Evolutionary conservation across 1,140 invertebrate species (phyloP).

Genomic region (Ephestia elutella): DNA sequence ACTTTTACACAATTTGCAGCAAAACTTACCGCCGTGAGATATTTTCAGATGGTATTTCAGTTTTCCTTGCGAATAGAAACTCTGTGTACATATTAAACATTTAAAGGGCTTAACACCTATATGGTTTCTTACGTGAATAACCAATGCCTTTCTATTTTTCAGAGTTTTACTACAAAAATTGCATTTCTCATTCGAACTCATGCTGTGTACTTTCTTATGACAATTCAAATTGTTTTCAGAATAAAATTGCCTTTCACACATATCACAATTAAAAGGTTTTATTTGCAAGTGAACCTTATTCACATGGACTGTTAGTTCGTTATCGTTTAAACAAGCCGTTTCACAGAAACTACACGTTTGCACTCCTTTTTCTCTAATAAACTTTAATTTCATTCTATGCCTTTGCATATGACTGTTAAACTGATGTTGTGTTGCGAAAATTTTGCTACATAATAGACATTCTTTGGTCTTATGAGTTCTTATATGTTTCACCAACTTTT

Average conservation of each 20-base stretch:
- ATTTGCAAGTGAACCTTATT: conserved; percentile 65
- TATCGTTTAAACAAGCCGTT: conserved; percentile 49
- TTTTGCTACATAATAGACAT: conserved; percentile 51
- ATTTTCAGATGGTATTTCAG: conserved; percentile 51
- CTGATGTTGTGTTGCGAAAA: conserved; percentile 34
- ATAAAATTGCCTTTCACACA: conserved; percentile 59
- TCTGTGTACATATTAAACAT: conserved; percentile 46
- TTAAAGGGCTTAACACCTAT: conserved; percentile 47
- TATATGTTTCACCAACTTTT: conserved; percentile 37
- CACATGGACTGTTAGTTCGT: conserved; percentile 53
- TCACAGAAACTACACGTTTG: conserved; percentile 63
- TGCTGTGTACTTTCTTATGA: conserved; percentile 54
- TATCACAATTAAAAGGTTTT: conserved; percentile 62
- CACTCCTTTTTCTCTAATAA: conserved; percentile 15
- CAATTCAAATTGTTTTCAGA: conserved; percentile 47
- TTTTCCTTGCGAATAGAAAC: conserved; percentile 44
- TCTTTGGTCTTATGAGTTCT: conserved; percentile 35
- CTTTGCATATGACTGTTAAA: conserved; percentile 49
- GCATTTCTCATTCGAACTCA: conserved; percentile 44
- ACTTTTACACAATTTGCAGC: conserved; percentile 50
- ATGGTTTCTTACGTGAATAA: conserved; percentile 58
- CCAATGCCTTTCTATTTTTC: conserved; percentile 49
- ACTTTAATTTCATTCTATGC: conserved; percentile 40
- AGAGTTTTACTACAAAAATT: conserved; percentile 48
- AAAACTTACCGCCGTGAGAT: conserved; percentile 50